These are phyloP conservation scores for Acanthopleura granulata DNA, from an alignment of 2,888 invertebrate genomes.

Conservation along the genomic window DNA sequence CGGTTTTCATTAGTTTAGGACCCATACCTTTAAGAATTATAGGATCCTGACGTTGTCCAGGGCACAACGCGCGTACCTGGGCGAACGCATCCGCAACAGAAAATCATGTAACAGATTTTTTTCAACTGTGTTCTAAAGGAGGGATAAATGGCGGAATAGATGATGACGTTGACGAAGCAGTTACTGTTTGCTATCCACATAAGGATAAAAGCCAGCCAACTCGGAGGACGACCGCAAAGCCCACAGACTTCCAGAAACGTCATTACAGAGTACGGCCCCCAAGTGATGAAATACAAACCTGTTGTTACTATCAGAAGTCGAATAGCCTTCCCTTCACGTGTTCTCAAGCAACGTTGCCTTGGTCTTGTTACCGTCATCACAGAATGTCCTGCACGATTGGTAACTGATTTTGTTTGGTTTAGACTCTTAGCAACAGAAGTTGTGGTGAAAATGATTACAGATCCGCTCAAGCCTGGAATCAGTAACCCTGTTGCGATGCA, in stretches of 20 bases:
- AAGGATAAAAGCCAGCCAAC: background rate
- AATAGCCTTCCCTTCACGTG: background rate
- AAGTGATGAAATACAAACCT: background rate
- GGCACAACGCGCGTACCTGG: too few relatives aligned
- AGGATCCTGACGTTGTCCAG: too few relatives aligned
- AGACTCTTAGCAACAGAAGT: background rate
- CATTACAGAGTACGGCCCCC: background rate
- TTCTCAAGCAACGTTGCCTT: background rate
- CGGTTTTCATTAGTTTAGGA: too few relatives aligned
- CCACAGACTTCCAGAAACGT: background rate
- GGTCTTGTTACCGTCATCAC: background rate
- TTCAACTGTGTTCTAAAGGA: too few relatives aligned
- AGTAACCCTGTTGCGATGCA: background rate
- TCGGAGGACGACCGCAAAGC: background rate
- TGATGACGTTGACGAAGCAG: conserved; percentile 3
- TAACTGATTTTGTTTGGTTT: background rate
- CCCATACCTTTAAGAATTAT: too few relatives aligned
- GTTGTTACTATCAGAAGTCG: background rate
- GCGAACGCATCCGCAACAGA: too few relatives aligned
- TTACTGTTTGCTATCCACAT: background rate
- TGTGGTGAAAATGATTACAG: background rate
- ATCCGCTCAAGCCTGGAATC: background rate
- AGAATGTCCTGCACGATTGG: background rate
- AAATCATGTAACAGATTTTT: too few relatives aligned
- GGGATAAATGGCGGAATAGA: background rate